phyloP scores from a whole-genome alignment of 2,797 vertebrate genomes.

The Sebastes glaucus region DNA sequence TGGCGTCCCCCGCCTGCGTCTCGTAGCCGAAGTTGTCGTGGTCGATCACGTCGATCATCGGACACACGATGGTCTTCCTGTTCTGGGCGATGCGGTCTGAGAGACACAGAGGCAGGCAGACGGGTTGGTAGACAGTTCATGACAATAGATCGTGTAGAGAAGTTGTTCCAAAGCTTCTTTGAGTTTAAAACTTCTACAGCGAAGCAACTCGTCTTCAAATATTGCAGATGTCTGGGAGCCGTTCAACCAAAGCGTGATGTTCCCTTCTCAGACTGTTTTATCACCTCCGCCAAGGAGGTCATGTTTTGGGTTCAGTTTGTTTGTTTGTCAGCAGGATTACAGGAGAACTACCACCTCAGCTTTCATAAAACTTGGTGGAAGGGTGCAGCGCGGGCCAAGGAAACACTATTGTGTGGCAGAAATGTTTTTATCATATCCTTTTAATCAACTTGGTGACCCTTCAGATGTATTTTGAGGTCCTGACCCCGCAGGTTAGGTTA shows the following conservation, averaged over 20 bases:
- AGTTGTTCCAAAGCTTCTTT: neutral
- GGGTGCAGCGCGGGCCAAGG: neutral
- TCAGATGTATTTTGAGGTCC: neutral
- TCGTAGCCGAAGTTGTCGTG: slow-evolving; percentile 96
- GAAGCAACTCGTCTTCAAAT: neutral
- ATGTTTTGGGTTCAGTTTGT: neutral
- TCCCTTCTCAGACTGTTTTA: neutral
- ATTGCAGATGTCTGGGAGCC: neutral
- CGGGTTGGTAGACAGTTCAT: slow-evolving; percentile 21
- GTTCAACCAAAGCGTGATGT: neutral
- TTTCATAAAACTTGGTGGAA: neutral
- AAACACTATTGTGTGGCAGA: neutral
- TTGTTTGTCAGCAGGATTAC: neutral
- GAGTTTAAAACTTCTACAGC: neutral
- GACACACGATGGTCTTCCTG: slow-evolving; percentile 94
- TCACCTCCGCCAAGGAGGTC: neutral
- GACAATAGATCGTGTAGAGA: neutral
- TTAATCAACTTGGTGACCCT: neutral
- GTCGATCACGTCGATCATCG: slow-evolving; percentile 97
- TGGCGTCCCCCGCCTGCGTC: slow-evolving; percentile 95
- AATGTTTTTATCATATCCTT: neutral
- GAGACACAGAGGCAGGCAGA: slow-evolving; percentile 30
- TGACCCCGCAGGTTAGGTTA: neutral
- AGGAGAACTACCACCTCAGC: neutral
- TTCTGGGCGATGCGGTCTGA: slow-evolving; percentile 94